A percentile compares a stretch with the other conserved stretches of the same genome.
phyloP scores from a whole-genome alignment of 2,797 vertebrate species.

The Pristis pectinata region DNA sequence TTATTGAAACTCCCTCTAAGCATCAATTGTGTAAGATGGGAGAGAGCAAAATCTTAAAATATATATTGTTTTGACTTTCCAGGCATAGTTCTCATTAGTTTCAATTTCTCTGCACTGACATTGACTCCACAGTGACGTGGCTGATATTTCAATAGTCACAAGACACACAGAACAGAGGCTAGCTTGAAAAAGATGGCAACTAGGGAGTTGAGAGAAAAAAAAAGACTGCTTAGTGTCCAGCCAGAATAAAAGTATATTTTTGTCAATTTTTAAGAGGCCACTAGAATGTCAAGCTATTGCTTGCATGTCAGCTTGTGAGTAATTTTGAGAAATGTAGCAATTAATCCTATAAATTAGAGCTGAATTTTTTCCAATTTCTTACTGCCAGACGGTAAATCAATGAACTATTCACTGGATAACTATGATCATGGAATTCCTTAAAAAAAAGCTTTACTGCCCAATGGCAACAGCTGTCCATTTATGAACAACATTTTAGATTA shows the following conservation, averaged over 20 bases:
- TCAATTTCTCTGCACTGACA: not conserved
- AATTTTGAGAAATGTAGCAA: not conserved
- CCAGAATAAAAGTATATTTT: not conserved
- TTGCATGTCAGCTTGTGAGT: not conserved
- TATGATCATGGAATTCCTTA: not conserved
- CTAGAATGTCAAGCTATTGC: not conserved
- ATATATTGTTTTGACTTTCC: not conserved
- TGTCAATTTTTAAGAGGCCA: not conserved
- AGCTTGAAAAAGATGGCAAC: not conserved
- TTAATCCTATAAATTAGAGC: not conserved
- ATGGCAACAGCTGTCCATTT: not conserved
- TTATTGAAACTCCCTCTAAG: not conserved
- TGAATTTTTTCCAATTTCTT: constrained; percentile 11
- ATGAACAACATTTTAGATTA: not conserved
- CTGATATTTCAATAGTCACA: not conserved
- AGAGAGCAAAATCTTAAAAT: not conserved
- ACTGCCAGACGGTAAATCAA: constrained; percentile 7
- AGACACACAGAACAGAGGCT: not conserved
- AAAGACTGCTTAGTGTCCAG: not conserved
- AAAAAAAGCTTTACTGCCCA: not conserved
- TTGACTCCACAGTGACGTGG: not conserved
- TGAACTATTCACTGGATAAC: not conserved
- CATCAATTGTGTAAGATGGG: not conserved
- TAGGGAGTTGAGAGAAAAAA: not conserved
- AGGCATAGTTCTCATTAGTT: not conserved